Evolutionary conservation across 2,113 vertebrate species (phyloP).

Genomic region (Herpailurus yagouaroundi): DNA sequence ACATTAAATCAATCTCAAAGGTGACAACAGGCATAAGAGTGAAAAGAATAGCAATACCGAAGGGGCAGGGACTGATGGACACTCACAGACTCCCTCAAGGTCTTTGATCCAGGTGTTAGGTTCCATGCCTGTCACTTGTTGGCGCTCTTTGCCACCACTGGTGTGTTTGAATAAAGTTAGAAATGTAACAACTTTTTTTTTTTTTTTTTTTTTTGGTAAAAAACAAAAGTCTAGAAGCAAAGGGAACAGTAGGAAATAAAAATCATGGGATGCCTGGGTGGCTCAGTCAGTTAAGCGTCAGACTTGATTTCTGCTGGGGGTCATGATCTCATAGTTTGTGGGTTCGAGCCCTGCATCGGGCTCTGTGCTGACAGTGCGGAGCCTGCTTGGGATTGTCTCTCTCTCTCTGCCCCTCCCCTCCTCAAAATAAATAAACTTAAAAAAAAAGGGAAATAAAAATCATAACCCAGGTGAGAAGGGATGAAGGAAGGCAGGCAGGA

Average conservation of each 20-base stretch:
- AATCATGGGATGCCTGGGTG: background rate
- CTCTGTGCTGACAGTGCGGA: too few species aligned
- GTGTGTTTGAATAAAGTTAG: constrained; percentile 80
- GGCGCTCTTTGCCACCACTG: constrained; percentile 83
- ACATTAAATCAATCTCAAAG: constrained; percentile 82
- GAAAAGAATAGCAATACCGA: constrained; percentile 10
- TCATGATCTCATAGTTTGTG: too few species aligned
- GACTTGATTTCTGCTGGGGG: too few species aligned
- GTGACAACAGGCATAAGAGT: constrained; percentile 76
- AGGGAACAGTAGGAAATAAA: background rate
- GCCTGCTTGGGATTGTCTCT: too few species aligned
- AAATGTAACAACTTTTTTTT: constrained; percentile 64
- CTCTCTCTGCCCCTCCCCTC: too few species aligned
- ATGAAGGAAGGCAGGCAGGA: background rate
- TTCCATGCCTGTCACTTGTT: constrained; percentile 78
- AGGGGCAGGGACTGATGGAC: constrained; percentile 22
- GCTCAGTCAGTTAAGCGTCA: too few species aligned
- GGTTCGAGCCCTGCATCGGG: too few species aligned
- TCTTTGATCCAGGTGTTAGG: constrained; percentile 68
- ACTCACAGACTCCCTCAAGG: constrained; percentile 49
- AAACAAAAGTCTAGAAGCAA: background rate
- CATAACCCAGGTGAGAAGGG: background rate
- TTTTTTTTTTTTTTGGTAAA: too few species aligned
- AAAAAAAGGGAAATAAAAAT: background rate
- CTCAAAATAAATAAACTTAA: too few species aligned